Base-by-base conservation (phyloP, 2,888 invertebrate genomes). In the Megalurothrips usitatus region DNA sequence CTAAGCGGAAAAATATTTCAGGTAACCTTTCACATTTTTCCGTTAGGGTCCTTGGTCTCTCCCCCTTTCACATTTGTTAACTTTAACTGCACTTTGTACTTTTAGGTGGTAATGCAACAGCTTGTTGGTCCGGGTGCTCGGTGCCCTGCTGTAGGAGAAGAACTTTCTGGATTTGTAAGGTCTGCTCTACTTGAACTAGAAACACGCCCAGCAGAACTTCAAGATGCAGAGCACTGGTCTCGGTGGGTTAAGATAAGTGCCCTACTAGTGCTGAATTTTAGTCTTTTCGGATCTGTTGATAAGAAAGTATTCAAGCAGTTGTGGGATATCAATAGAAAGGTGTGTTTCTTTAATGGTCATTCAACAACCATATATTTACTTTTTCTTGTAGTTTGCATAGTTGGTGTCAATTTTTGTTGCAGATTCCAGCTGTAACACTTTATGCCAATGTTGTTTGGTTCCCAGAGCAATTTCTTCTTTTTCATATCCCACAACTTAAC, bases 381-480 rank as follows among this genome's bases (percentile, higher is more conserved):
- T 81, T 81, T 82, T 78, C 47, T n/a, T 49, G 1, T 79, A 48
- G n/a, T 17, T 47, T 19, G 10, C 26, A 68, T 68, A 17, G 43
- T 48, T 26, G 63, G 12, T 52, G 17, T 23, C 12, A 47, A n/a
- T 34, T 83, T 81, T 80, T 79, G 81, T 88, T 88, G 19, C 86
- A 94, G 91, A 91, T 94, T 79, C 93, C 94, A 83, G 94, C 93
- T 52, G 92, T 96, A 82, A 92, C 93, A 79, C 87, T 98, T 52
- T 90, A 92, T 82, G 96, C 95, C 0, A 94, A 94, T 85, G 89
- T 94, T 23, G 87, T 95, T 81, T 98, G 96, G 96, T 92, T 94
- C 85, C 95, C 97, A 0, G 94, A 93, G 86, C 90, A 91, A 84
- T 98, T 97, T 87, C 89, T 98, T 6, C 91, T 83, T 89, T 91